Evolutionary conservation across 2,113 vertebrate genomes (phyloP).

Genomic region (Callionymus lyra): DNA sequence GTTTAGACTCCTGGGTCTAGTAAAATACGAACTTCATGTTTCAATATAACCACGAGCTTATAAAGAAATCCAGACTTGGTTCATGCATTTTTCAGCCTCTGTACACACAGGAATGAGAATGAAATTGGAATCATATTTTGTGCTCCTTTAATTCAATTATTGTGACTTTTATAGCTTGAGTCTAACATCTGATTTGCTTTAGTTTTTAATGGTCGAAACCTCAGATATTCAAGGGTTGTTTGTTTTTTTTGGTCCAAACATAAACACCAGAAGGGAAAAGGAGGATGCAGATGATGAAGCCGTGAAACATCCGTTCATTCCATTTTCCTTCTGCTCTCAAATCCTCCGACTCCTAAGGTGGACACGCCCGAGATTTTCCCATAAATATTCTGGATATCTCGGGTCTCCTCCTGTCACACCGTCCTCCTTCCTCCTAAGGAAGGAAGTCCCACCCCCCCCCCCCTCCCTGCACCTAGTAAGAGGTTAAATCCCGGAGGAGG

Average conservation of each 20-base stretch:
- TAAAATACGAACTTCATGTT: no score
- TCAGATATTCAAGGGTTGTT: no score
- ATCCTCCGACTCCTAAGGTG: constrained; percentile 6
- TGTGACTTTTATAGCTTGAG: no score
- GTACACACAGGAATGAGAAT: no score
- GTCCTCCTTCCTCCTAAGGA: constrained; percentile 19
- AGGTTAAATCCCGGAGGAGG: constrained; percentile 25
- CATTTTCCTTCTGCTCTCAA: constrained; percentile 28
- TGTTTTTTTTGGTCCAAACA: constrained; percentile 2
- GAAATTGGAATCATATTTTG: no score
- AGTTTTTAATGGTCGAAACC: no score
- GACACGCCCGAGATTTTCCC: constrained; percentile 30
- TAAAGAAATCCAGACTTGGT: no score
- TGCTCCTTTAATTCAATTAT: no score
- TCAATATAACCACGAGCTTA: no score
- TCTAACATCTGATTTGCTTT: no score
- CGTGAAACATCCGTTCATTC: constrained; percentile 17
- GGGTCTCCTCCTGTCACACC: constrained; percentile 1
- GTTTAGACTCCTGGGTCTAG: no score
- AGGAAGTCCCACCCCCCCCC: constrained; percentile 31
- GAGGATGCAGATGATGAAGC: constrained; percentile 37
- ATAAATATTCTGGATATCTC: constrained; percentile 20
- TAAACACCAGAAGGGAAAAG: constrained; percentile 25
- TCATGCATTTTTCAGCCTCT: no score
- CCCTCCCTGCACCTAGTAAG: constrained; percentile 20